Evolutionary conservation across 37 sponge, comb jelly and placozoan genomes (phyloP).

Genomic region (Chondrilla cf. caribensis): DNA sequence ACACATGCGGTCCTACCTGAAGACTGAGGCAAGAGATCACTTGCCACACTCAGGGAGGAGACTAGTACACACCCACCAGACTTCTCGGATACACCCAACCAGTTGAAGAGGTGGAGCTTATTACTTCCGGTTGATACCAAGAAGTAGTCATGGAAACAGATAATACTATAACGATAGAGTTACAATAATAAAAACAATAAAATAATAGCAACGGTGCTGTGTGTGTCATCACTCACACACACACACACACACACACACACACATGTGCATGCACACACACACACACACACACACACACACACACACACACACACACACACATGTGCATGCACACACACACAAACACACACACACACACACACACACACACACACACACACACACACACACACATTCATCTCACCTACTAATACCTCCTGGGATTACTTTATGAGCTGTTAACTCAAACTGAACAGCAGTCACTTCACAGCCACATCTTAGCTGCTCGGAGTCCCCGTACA

Average conservation of each 20-base stretch:
- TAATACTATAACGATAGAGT: slow-evolving; percentile 3
- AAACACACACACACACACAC: slow-evolving; percentile 18
- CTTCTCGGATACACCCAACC: slow-evolving; percentile 54
- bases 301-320: slow-evolving; percentile 21
- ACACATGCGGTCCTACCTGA: slow-evolving; percentile 29
- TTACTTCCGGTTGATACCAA: slow-evolving; percentile 45
- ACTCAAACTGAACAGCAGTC: background rate
- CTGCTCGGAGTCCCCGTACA: slow-evolving; percentile 2
- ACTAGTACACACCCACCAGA: background rate
- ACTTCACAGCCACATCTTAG: slow-evolving; percentile 21
- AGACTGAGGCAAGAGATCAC: slow-evolving; percentile 57
- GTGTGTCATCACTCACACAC: background rate
- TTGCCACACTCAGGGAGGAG: slow-evolving; percentile 42
- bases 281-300: background rate
- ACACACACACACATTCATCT: background rate
- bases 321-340: too few species aligned
- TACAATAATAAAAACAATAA: too few species aligned
- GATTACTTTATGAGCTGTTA: background rate
- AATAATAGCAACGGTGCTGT: too few species aligned
- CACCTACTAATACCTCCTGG: slow-evolving; percentile 4
- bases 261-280: background rate
- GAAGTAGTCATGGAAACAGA: slow-evolving; percentile 14
- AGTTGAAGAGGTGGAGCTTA: slow-evolving; percentile 49
- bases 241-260: slow-evolving; percentile 21
- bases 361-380: slow-evolving; percentile 8